Base-by-base conservation (phyloP, 2,888 invertebrate species). In the Spodoptera littoralis region DNA sequence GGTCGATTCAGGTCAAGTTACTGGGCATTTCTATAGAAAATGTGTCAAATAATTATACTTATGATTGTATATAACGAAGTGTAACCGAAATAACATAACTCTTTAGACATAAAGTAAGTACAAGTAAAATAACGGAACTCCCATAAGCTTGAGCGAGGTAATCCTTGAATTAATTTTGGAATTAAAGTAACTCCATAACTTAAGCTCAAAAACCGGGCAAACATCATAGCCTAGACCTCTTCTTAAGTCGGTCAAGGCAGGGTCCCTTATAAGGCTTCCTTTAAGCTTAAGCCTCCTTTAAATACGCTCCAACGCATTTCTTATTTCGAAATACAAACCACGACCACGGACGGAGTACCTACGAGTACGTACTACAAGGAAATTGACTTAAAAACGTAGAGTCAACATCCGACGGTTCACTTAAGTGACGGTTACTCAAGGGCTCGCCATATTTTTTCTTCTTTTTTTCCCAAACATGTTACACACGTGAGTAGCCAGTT, bases 401-500 rank as follows among this genome's bases (percentile, higher is more conserved):
- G 81, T 80, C 80, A 83, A 86, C 83, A 85, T 85, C 82, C 83
- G 80, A 79, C 63, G 66, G 57, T 50, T 66, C 73, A 76, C 77
- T 79, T 77, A 82, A 80, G 77, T 73, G 80, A 76, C 79, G 76
- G 76, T 77, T 81, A 81, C 74, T 81, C 78, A 82, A 84, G 83
- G 77, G 83, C 80, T 84, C 79, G 84, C 79, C 81, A 81, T 71
- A 55, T 73, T 54, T 76, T 74, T 80, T 85, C 86, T 90, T 88
- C 88, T 88, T 84, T 80, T 77, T 62, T 61, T 57, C 60, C 59
- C 72, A 76, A 90, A 89, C 86, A 88, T 91, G 90, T 77, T 90
- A 89, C 78, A 83, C 92, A 92, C 87, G 88, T 93, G 91, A 88
- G 60, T 55, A 36, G 67, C 74, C 72, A 76, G 77, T 86, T 85